Percentiles rank a stretch among this genome's conserved stretches.
Evolutionary conservation across 2,888 invertebrate species (phyloP).

Genomic region (Onthophagus sagittarius): DNA sequence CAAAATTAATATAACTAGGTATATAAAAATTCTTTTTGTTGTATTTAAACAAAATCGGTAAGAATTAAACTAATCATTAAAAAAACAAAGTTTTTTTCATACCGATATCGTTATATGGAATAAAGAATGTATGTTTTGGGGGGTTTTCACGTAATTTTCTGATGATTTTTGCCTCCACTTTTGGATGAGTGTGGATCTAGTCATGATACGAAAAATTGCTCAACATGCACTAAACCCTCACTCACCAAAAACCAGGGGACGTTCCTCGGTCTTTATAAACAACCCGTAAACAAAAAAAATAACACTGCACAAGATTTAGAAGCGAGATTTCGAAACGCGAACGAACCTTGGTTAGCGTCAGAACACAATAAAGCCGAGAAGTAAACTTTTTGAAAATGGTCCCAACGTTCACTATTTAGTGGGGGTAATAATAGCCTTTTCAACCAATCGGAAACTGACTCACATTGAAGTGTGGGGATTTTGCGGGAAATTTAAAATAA

Average conservation of each 20-base stretch:
- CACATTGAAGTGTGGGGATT: slow-evolving; percentile 18
- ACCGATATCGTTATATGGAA: background rate
- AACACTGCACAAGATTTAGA: slow-evolving; percentile 14
- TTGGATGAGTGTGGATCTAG: slow-evolving; percentile 80
- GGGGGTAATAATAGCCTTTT: slow-evolving; percentile 30
- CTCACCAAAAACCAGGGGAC: slow-evolving; percentile 60
- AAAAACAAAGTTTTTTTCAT: background rate
- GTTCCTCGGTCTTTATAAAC: background rate
- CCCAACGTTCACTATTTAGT: slow-evolving; percentile 26
- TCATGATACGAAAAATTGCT: slow-evolving; percentile 55
- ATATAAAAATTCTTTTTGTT: background rate
- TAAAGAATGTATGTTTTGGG: no score
- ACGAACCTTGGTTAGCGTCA: slow-evolving; percentile 17
- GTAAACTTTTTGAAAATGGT: slow-evolving; percentile 39
- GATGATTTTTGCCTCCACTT: slow-evolving; percentile 43
- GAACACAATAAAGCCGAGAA: slow-evolving; percentile 27
- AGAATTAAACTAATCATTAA: slow-evolving; percentile 5
- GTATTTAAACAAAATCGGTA: slow-evolving; percentile 18
- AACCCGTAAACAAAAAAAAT: slow-evolving; percentile 15
- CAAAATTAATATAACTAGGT: background rate
- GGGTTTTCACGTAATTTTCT: background rate
- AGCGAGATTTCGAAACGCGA: background rate
- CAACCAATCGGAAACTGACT: slow-evolving; percentile 17
- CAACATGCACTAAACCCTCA: slow-evolving; percentile 73
- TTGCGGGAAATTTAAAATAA: slow-evolving; percentile 17